These are phyloP conservation scores for Caenorhabditis becei DNA, from an alignment of 2,888 invertebrate species.

Conservation along the genomic window DNA sequence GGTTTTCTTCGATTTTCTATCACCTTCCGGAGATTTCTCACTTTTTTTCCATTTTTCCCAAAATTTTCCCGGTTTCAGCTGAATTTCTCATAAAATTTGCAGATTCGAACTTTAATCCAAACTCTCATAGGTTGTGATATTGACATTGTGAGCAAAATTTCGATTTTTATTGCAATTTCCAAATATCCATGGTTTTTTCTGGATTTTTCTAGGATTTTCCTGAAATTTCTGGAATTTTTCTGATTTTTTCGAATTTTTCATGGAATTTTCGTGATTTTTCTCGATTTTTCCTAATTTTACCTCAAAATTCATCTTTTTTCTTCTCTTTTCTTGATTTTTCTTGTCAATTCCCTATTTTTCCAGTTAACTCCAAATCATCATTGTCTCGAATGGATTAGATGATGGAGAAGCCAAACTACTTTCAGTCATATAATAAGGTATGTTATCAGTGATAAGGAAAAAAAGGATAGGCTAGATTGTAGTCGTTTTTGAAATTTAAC, in stretches of 20 bases:
- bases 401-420: conserved; percentile 59
- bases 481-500: not conserved
- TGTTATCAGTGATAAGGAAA: not conserved
- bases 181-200: too few species aligned
- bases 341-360: conserved; percentile 2
- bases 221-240: not conserved
- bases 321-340: not conserved
- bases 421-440: conserved; percentile 62
- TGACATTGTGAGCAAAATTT: too few species aligned
- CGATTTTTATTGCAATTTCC: too few species aligned
- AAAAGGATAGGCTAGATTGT: not conserved
- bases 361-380: not conserved
- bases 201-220: not conserved
- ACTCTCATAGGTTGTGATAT: too few species aligned
- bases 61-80: too few species aligned
- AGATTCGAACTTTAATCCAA: too few species aligned
- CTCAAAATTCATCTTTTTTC: not conserved
- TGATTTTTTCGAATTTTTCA: conserved; percentile 1
- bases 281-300: not conserved
- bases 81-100: too few species aligned
- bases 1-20: too few species aligned
- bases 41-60: too few species aligned
- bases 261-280: not conserved
- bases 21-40: too few species aligned
- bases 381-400: conserved; percentile 58